Evolutionary conservation across 1,140 invertebrate species (phyloP).

Genomic region (Oscheius sp.): DNA sequence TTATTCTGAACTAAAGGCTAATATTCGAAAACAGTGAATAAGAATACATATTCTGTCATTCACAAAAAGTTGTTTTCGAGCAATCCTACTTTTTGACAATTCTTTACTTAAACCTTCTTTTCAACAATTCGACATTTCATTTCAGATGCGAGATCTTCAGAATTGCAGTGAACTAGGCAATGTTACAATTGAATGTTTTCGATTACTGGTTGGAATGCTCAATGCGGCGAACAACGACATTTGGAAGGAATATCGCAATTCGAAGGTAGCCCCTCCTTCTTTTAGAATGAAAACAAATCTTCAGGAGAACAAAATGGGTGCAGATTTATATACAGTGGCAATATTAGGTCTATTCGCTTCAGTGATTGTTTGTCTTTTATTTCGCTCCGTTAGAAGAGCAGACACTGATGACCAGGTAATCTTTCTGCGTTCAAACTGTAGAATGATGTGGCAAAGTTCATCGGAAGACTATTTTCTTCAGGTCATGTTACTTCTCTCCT

Average conservation of each 20-base stretch:
- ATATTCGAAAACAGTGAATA: too few relatives aligned
- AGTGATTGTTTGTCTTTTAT: neutral
- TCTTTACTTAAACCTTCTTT: neutral
- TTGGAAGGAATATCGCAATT: neutral
- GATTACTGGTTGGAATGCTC: neutral
- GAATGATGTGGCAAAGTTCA: neutral
- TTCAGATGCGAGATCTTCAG: too few relatives aligned
- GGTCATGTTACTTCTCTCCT: conserved; percentile 1
- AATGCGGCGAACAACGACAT: neutral
- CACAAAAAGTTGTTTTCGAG: too few relatives aligned
- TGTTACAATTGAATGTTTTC: neutral
- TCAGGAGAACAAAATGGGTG: conserved; percentile 2
- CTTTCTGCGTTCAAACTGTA: neutral
- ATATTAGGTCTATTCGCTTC: neutral
- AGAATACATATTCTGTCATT: too few relatives aligned
- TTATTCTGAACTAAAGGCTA: too few relatives aligned
- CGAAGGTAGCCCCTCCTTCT: neutral
- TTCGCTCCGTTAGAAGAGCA: neutral
- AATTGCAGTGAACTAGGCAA: neutral
- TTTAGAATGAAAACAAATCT: neutral
- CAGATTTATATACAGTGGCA: neutral
- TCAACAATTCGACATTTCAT: too few relatives aligned
- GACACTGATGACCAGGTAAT: neutral
- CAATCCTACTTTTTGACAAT: too few relatives aligned
- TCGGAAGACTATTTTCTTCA: neutral